Base-by-base conservation (phyloP, 2,113 vertebrate genomes). In the Nyctereutes procyonoides region DNA sequence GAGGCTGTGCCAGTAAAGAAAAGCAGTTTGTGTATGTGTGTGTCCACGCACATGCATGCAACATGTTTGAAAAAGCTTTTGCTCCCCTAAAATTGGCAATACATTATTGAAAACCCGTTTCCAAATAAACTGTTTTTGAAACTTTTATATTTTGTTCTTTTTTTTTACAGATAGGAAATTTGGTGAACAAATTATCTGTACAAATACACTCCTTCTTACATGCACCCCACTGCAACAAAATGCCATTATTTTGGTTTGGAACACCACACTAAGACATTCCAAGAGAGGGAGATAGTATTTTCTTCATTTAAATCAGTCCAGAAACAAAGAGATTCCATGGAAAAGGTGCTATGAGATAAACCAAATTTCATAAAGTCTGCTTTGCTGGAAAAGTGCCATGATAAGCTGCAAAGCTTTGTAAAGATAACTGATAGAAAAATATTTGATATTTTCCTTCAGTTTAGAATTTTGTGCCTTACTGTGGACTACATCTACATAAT, bases 211-310 rank as follows among this genome's bases (percentile, higher is more conserved):
- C 62, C 67, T 95, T 90, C 80, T 81, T 53, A n/a, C 2, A 43
- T 8, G 63, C 1, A 62, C 32, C 32, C 55, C 38, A 86, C 16
- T 17, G 28, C 60, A 55, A 82, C 74, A 48, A 97, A 96, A 77
- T 14, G 43, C 5, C 11, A 5, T 22, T 22, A 26, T 56, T 92
- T 62, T 15, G 24, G 56, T 96, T 55, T 79, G 74, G 32, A 88
- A 65, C 14, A 38, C 51, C 65, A 28, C 38, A 84, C 90, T 69
- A 87, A 69, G 79, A 69, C 43, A 56, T 93, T 76, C 53, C 67
- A 69, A 89, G 69, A 63, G 28, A 96, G 43, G n/a, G 51, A 93
- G 93, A 82, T 63, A 77, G 55, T 26, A 83, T 24, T 83, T 96
- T 92, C 43, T 51, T 71, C 74, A 92, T 26, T 95, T 96, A 91